A percentile compares a stretch with the other conserved stretches of the same genome.
phyloP scores from a whole-genome alignment of 2,113 vertebrate species.

The Prochilodus magdalenae region DNA sequence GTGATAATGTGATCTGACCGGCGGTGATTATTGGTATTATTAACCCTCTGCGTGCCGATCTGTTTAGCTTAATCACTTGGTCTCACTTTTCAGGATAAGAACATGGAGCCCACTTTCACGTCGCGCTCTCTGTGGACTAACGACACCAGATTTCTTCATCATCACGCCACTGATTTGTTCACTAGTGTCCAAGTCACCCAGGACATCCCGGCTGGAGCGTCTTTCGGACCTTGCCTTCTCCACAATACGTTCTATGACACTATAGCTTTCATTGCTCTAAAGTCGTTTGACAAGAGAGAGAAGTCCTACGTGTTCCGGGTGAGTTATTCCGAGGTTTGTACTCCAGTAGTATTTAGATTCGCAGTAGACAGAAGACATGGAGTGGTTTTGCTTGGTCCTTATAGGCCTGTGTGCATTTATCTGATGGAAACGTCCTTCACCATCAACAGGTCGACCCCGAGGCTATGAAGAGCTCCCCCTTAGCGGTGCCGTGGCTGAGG shows the following conservation, averaged over 20 bases:
- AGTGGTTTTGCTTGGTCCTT: too few relatives aligned
- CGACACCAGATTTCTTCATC: constrained; percentile 83
- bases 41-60: not conserved
- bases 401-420: too few relatives aligned
- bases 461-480: constrained; percentile 78
- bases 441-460: constrained; percentile 80
- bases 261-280: constrained; percentile 88
- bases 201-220: constrained; percentile 82
- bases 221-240: constrained; percentile 85
- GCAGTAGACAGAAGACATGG: too few relatives aligned
- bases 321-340: constrained; percentile 49
- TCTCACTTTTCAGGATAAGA: constrained; percentile 58
- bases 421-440: not conserved
- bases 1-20: too few relatives aligned
- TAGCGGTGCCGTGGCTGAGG: constrained; percentile 84
- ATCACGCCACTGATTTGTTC: constrained; percentile 80
- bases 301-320: constrained; percentile 86
- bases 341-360: too few relatives aligned
- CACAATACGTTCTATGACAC: constrained; percentile 87
- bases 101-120: constrained; percentile 81
- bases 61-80: not conserved
- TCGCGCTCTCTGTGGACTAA: constrained; percentile 81
- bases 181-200: constrained; percentile 85
- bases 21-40: not conserved
- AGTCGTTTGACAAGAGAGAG: constrained; percentile 80